phyloP scores from a whole-genome alignment of 2,888 invertebrate species.

The Cheilosia soror region DNA sequence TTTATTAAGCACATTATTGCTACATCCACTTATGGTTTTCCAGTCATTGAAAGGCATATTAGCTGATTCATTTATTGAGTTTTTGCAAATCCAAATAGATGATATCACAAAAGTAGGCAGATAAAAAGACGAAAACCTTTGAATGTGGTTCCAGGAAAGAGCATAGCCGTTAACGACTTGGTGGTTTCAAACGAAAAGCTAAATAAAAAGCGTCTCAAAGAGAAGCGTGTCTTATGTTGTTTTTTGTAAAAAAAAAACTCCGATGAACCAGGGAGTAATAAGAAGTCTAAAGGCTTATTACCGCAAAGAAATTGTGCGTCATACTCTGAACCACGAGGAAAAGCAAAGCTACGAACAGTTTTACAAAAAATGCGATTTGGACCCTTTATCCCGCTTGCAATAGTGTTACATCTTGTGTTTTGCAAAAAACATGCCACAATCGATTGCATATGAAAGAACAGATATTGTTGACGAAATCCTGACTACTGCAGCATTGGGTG shows the following conservation, averaged over 20 bases:
- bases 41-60: too few species aligned
- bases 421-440: background rate
- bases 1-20: too few species aligned
- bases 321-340: background rate
- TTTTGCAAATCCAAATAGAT: too few species aligned
- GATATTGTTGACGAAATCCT: constrained; percentile 1
- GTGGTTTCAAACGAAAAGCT: too few species aligned
- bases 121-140: background rate
- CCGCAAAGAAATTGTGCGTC: constrained; percentile 4
- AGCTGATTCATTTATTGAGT: too few species aligned
- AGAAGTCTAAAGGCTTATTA: constrained; percentile 7
- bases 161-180: background rate
- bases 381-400: background rate
- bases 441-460: background rate
- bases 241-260: background rate
- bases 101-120: too few species aligned
- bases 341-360: background rate
- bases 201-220: background rate
- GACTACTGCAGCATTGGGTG: background rate
- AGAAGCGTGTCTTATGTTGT: too few species aligned
- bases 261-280: constrained; percentile 9
- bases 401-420: background rate
- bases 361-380: constrained; percentile 13
- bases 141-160: background rate
- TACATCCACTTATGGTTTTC: too few species aligned